Evolutionary conservation across 2,888 invertebrate species (phyloP), one percentile per base, ranked within the genome.

Genomic region (Bellardia pandia): DNA sequence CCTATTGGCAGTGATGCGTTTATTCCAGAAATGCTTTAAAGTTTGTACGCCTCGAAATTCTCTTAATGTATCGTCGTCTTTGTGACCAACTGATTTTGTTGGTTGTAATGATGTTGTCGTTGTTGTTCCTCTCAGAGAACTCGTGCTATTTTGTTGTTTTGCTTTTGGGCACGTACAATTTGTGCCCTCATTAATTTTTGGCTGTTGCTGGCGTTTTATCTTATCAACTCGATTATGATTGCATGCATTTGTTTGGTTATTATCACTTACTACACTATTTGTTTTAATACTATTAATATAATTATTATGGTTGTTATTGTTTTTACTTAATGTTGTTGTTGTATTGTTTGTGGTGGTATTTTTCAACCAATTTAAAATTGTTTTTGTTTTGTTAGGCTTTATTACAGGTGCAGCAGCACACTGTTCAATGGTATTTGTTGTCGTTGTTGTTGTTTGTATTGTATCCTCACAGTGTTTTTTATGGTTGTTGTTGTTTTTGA

Each of bases 31-130:
- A 88, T 93, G 89, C 42, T 91, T 92, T 69, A 94, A 86, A 2
- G 91, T 91, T 89, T 93, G 93, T 40, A 94, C 94, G 42, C 94
- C 93, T 13, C 90, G 92, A 89, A 91, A 92, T 23, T 93, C 93
- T 69, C 91, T 90, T 88, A 91, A 89, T 0, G 89, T 68, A 9
- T 82, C 86, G 81, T 89, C 89, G 86, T 81, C 81, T 71, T 58
- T 74, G 16, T 62, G 33, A 13, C 7, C 33, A 16, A 13, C 13
- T 3, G 58, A 16, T 53, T 72, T 53, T 11, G 37, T 45, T 45
- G 75, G 23, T 77, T 0, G 23, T 23, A 23, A 23, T 23, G 23
- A 23, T 23, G 64, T 11, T 42, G 83, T 16, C 56, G 64, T 5
- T 56, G 68, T 89, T 90, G 58, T 80, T 88, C 80, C 90, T 90